These are phyloP conservation scores for Vanessa tameamea DNA, from an alignment of 1,140 invertebrate species.

Conservation along the genomic window DNA sequence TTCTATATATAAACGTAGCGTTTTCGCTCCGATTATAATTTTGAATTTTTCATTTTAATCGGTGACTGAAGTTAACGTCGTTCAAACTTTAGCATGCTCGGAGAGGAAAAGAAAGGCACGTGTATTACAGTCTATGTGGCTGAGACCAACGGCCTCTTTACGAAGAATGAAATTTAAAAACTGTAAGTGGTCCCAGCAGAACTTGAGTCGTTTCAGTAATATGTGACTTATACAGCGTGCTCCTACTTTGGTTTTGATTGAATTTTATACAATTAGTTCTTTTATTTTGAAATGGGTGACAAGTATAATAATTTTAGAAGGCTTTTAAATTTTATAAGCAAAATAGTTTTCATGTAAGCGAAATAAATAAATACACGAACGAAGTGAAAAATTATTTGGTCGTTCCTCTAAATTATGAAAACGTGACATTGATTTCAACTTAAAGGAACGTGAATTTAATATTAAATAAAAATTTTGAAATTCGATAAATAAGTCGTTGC, in stretches of 20 bases:
- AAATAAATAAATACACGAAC: too few species aligned
- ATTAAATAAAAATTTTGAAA: background rate
- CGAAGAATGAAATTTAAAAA: conserved; percentile 18
- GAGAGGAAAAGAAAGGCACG: conserved; percentile 28
- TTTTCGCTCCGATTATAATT: background rate
- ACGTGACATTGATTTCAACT: background rate
- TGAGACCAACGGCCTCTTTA: conserved; percentile 17
- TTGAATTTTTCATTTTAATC: conserved; percentile 23
- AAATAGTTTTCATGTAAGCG: too few species aligned
- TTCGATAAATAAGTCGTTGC: background rate
- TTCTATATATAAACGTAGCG: background rate
- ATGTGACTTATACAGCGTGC: background rate
- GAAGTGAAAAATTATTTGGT: background rate
- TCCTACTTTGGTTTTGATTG: background rate
- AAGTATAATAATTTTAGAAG: too few species aligned
- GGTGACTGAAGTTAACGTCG: conserved; percentile 33
- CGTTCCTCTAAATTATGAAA: background rate
- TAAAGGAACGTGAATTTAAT: background rate
- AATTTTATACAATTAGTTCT: background rate
- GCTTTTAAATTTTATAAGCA: too few species aligned
- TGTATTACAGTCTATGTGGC: conserved; percentile 23
- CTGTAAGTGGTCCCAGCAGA: conserved; percentile 10
- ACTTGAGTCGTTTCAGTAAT: conserved; percentile 2
- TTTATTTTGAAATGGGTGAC: background rate
- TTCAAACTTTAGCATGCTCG: conserved; percentile 31